These are phyloP conservation scores for Polydesmus complanatus DNA, from an alignment of 2,888 invertebrate species.

Conservation along the genomic window DNA sequence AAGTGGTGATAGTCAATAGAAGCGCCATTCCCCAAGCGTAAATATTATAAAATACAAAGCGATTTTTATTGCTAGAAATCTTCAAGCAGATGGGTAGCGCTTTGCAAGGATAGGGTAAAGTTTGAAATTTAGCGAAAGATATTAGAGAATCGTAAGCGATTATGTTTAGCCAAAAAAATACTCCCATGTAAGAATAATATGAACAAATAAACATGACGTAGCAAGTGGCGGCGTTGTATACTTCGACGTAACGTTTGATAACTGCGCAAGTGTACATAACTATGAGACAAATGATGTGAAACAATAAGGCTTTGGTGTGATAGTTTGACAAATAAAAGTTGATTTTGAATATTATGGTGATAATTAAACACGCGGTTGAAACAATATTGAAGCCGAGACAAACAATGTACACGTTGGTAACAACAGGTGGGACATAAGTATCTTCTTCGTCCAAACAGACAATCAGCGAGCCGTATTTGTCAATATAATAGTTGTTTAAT, in stretches of 20 bases:
- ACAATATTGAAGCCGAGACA: not conserved
- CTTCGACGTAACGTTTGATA: not conserved
- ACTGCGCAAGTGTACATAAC: not conserved
- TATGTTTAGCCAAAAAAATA: not conserved
- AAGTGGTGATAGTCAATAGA: not conserved
- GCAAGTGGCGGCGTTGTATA: not conserved
- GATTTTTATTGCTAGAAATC: not conserved
- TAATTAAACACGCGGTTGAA: not conserved
- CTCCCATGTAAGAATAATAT: not conserved
- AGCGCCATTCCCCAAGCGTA: not conserved
- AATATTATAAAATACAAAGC: not conserved
- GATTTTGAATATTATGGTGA: not conserved
- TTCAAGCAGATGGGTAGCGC: not conserved
- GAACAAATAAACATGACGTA: not conserved
- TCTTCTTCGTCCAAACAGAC: not conserved
- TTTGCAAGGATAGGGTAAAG: not conserved
- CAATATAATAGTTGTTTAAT: not conserved
- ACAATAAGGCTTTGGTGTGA: not conserved
- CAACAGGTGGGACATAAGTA: not conserved
- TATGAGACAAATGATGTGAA: not conserved
- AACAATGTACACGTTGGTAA: not conserved
- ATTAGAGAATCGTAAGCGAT: not conserved
- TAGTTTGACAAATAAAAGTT: not conserved
- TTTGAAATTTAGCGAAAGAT: not conserved
- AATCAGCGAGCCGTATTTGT: not conserved